phyloP scores from a whole-genome alignment of 64 coral and sea anemone species.

The Dendronephthya gigantea region DNA sequence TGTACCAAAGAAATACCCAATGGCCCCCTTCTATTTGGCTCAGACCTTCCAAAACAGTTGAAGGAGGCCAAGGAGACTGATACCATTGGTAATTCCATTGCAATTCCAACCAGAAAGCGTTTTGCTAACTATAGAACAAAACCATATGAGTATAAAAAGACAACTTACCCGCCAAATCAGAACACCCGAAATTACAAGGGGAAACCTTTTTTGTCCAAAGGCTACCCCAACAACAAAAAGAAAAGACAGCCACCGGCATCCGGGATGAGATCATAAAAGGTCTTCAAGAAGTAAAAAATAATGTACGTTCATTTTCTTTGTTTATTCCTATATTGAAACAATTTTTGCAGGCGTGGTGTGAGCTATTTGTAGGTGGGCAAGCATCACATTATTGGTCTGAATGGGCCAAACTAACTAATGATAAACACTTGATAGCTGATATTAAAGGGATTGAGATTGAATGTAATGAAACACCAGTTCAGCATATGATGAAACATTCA shows the following conservation, averaged over 20 bases:
- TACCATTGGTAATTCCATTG: slow-evolving; percentile 3
- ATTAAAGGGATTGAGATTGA: slow-evolving; percentile 14
- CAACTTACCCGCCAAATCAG: background rate
- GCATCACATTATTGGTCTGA: too few relatives aligned
- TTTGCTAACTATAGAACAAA: too few relatives aligned
- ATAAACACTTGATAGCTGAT: slow-evolving; percentile 12
- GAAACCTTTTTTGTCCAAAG: slow-evolving; percentile 30
- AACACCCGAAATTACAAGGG: background rate
- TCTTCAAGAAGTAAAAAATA: background rate
- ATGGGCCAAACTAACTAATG: too few relatives aligned
- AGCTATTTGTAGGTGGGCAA: too few relatives aligned
- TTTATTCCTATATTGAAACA: too few relatives aligned
- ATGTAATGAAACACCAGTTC: slow-evolving; percentile 15
- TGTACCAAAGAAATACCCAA: too few relatives aligned
- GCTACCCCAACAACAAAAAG: background rate
- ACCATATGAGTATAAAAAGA: too few relatives aligned
- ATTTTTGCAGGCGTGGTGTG: too few relatives aligned
- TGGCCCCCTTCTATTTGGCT: slow-evolving; percentile 18
- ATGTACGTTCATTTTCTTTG: too few relatives aligned
- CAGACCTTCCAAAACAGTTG: slow-evolving; percentile 33
- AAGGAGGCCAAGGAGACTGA: slow-evolving; percentile 27
- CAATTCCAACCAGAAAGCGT: too few relatives aligned
- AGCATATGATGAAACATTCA: slow-evolving; percentile 15
- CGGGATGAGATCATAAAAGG: slow-evolving; percentile 21
- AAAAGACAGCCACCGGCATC: slow-evolving; percentile 13